Base-by-base conservation (phyloP, 2,797 vertebrate species). In the Hozukius guyotensis region DNA sequence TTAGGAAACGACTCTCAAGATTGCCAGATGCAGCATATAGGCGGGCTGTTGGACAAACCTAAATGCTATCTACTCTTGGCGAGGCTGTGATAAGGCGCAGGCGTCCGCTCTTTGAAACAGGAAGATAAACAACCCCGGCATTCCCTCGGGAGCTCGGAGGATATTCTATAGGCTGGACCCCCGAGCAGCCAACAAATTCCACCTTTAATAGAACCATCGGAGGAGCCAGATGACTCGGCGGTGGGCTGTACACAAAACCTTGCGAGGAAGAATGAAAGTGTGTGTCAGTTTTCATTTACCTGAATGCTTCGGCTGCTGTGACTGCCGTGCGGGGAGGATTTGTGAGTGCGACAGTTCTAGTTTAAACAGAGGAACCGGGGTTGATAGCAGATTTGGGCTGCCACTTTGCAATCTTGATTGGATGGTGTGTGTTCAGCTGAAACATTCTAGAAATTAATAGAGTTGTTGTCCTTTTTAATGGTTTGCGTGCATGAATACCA, bases 241-340 rank as follows among this genome's bases (percentile, higher is more conserved):
- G 80, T 67, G 88, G 89, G 82, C 69, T 73, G 57, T 64, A 80
- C 82, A 91, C 81, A 88, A 89, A 92, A 89, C 72, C 83, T 63
- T 36, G 80, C 18, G 38, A 67, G 79, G 81, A 87, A 88, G 91
- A 93, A 93, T 92, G 89, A 93, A 89, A 90, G 92, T 87, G 89
- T 82, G 86, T 93, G 92, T 93, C 92, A 87, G 49, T 92, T 92
- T 93, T 93, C 89, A 93, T 95, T 94, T 92, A 83, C 86, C 89
- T 90, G 90, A 88, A 93, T 83, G 87, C 68, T 29, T 67, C 55
- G 49, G 84, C 83, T 53, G 88, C 84, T 84, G 85, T 18, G 85
- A 60, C 63, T 57, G 72, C 42, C 60, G 81, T 60, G 75, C 4
- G 36, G 70, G 72, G 77, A 55, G 81, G 82, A 75, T 82, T 82